These are phyloP conservation scores for Saccostrea cuccullata DNA, from an alignment of 1,140 invertebrate species.

Conservation along the genomic window DNA sequence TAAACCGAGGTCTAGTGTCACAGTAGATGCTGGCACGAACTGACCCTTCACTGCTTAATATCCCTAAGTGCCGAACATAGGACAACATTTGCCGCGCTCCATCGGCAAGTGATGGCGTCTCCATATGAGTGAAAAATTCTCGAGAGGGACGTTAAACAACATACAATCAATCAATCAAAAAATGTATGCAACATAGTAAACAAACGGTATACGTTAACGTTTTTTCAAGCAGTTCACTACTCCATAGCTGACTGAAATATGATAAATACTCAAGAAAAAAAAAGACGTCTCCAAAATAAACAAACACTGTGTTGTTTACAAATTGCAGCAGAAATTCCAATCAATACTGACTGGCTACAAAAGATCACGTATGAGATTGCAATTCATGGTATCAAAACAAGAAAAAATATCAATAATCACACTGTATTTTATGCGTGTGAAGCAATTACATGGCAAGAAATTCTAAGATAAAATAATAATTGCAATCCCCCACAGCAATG, in stretches of 20 bases:
- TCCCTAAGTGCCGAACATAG: too few relatives aligned
- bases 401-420: slow-evolving; percentile 11
- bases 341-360: slow-evolving; percentile 7
- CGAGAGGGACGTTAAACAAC: too few relatives aligned
- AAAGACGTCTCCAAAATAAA: not conserved
- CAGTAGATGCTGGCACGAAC: too few relatives aligned
- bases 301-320: not conserved
- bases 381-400: not conserved
- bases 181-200: too few relatives aligned
- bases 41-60: too few relatives aligned
- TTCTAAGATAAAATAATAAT: not conserved
- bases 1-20: too few relatives aligned
- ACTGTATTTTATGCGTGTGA: slow-evolving; percentile 7
- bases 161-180: too few relatives aligned
- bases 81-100: too few relatives aligned
- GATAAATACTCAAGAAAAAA: not conserved
- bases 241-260: not conserved
- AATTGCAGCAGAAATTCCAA: slow-evolving; percentile 12
- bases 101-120: too few relatives aligned
- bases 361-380: slow-evolving; percentile 13
- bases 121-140: too few relatives aligned
- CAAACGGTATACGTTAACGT: not conserved
- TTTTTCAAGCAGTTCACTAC: not conserved
- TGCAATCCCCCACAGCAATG: not conserved
- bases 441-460: slow-evolving; percentile 18